These are phyloP conservation scores for Hirudo medicinalis DNA, from an alignment of 1,140 invertebrate genomes.

Conservation along the genomic window DNA sequence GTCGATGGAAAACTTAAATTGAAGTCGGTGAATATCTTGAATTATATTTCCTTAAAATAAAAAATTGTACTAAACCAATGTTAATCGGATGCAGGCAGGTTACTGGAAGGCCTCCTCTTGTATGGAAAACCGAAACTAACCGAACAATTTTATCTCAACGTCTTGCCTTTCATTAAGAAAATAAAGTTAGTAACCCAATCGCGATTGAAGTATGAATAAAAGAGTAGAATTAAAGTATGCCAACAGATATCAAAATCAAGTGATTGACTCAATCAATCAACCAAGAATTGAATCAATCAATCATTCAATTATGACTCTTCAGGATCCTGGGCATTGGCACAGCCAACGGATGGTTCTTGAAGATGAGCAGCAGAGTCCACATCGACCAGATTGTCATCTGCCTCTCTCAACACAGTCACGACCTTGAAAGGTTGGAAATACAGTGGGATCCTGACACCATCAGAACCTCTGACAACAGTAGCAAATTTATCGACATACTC, in stretches of 20 bases:
- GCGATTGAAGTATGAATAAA: too few relatives aligned
- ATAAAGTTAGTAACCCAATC: conserved; percentile 54
- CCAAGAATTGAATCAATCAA: background rate
- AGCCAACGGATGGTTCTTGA: conserved; percentile 81
- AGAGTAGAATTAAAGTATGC: too few relatives aligned
- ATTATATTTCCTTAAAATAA: too few relatives aligned
- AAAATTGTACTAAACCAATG: too few relatives aligned
- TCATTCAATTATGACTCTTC: conserved; percentile 27
- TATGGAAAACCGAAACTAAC: conserved; percentile 95
- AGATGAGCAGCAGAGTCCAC: conserved; percentile 58
- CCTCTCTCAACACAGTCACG: conserved; percentile 80
- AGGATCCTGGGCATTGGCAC: conserved; percentile 95
- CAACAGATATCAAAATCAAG: too few relatives aligned
- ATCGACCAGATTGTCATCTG: conserved; percentile 95
- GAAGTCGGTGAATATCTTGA: too few relatives aligned
- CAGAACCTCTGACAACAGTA: conserved; percentile 95
- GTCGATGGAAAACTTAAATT: too few relatives aligned
- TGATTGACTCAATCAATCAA: too few relatives aligned
- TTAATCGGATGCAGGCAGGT: background rate
- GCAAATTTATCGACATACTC: conserved; percentile 54
- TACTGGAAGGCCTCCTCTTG: conserved; percentile 65
- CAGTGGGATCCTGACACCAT: conserved; percentile 96
- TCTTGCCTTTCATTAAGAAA: conserved; percentile 74
- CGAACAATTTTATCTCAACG: conserved; percentile 86
- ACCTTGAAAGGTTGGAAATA: conserved; percentile 78